Base-by-base conservation (phyloP, 2,113 vertebrate species). In the Tetrax tetrax region DNA sequence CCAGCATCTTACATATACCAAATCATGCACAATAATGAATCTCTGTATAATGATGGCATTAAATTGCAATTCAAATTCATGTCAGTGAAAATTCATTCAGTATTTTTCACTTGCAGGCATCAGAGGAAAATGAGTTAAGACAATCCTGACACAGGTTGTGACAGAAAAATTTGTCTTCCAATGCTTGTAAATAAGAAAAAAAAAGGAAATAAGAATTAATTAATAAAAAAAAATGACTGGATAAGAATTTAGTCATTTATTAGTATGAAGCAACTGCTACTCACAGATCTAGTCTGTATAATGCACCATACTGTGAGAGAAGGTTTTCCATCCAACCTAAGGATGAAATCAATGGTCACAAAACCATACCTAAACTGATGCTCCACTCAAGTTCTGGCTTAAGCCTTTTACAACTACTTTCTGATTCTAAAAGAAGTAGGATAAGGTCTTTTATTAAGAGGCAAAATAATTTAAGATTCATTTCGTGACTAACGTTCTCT, bases 21-120 rank as follows among this genome's bases (percentile, higher is more conserved):
- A 92, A 81, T 47, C 35, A 76, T 54, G 47, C 51, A 53, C 80
- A 87, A 68, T 70, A 83, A 85, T 70, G 60, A 78, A 54, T 93
- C 57, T 64, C 17, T 54, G 54, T 70, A 29, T 87, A 91, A 82
- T 59, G n/a, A 75, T 0, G 2, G 77, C 89, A 70, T 87, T 93
- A 96, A 96, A 95, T 72, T 87, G 71, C 25, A 38, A n/a, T 74
- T 41, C 56, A 59, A 63, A 91, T 53, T 95, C 3, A 0, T 64
- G 90, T 86, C 74, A 81, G 56, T 79, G 71, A 89, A 94, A 91
- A 91, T 94, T 96, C 50, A 85, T 85, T 95, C 85, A 91, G 76
- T 21, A 16, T 76, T 97, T 95, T 97, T 91, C 87, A 72, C 70
- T 92, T 85, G 75, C 14, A 74, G 76, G 50, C 68, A 56, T 89